Conservation (phyloP, 2,888 invertebrate genomes). For the Odiellus spinosus region DNA sequence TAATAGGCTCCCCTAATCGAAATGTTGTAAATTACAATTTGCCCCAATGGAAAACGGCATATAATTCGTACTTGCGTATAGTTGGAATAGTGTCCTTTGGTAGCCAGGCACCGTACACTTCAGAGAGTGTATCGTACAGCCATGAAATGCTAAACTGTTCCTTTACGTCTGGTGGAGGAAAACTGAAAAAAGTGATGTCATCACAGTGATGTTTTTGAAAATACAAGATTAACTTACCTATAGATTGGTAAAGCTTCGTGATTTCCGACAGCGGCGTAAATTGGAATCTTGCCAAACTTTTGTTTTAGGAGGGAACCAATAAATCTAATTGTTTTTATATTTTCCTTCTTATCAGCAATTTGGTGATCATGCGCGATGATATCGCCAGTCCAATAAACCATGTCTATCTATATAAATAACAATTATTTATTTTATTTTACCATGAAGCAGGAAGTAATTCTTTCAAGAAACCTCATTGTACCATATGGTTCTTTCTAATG, state of each 20-base stretch:
- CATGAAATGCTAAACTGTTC: no score
- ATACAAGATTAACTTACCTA: constrained; percentile 30
- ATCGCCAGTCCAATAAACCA: constrained; percentile 36
- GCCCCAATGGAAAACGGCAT: no score
- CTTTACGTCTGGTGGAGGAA: no score
- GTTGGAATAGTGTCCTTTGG: no score
- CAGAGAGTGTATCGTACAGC: no score
- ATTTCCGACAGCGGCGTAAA: constrained; percentile 21
- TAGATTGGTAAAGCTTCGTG: constrained; percentile 22
- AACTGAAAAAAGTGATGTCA: no score
- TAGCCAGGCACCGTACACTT: no score
- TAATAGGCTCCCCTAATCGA: constrained; percentile 41
- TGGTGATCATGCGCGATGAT: constrained; percentile 35
- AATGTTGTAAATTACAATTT: no score
- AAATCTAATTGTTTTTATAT: constrained; percentile 11
- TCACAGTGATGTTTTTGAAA: no score
- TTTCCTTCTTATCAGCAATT: constrained; percentile 16
- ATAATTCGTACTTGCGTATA: no score
- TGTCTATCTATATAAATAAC: constrained; percentile 26
- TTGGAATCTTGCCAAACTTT: constrained; percentile 17
- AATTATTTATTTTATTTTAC: no score
- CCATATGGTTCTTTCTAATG: constrained; percentile 39
- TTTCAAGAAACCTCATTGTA: constrained; percentile 22
- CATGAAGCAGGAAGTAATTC: no score
- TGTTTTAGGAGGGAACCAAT: constrained; percentile 11